Base-by-base conservation (phyloP, 2,797 vertebrate genomes). In the Chiroxiphia lanceolata region DNA sequence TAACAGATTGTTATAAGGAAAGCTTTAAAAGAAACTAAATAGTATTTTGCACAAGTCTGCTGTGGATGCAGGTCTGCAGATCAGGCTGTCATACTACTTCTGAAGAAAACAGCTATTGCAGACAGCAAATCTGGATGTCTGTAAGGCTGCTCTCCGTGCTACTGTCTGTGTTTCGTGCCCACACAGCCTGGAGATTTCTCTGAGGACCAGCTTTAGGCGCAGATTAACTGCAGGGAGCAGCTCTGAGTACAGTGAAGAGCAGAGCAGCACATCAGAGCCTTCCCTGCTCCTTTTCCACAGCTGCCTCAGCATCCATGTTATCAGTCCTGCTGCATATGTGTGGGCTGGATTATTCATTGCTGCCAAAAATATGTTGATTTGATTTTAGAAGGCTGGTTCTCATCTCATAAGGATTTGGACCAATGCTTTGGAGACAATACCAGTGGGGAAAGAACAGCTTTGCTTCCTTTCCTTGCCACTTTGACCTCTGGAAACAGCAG, bases 41-140 rank as follows among this genome's bases (percentile, higher is more conserved):
- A 5, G 1, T 27, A 27, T 29, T 82, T 89, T 76, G 38, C 53
- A 17, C 9, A 7, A 42, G 26, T 31, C 5, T 27, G 8, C 23
- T 34, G 38, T 27, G 59, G 25, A 36, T 16, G 10, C 31, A 45
- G 42, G 21, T 33, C 19, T 44, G n/a, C n/a, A 72, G 51, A 31
- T 23, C 31, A 63, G 33, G 5, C 34, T 19, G 17, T 31, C 20
- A 16, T 20, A 31, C 11, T 0, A 0, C 20, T 64, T 80, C 67
- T 64, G 60, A 67, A 84, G 51, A 63, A 90, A 70, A 3, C 12
- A 63, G 2, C 22, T 29, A 4, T 7, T 42, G 27, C 33, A 60
- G n/a, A 11, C 6, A 45, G 17, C 14, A 56, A n/a, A 44, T 48
- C 8, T 1, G 3, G 2, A 3, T 61, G 21, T 22, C 8, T 68